phyloP scores from a whole-genome alignment of 2,888 invertebrate genomes.

The Ophraella communa region DNA sequence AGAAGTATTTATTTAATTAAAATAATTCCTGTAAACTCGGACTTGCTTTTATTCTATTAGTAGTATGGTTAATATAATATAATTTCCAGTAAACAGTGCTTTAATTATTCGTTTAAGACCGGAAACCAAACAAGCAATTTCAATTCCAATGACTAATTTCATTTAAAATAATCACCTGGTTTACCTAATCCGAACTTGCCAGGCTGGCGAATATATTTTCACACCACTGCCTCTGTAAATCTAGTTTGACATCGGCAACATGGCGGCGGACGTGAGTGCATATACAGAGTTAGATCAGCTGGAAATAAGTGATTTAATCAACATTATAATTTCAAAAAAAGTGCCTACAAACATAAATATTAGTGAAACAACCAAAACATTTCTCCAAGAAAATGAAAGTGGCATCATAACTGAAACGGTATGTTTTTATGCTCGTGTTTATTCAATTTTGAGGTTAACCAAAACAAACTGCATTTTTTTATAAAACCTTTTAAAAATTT shows the following conservation, averaged over 20 bases:
- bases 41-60: no score
- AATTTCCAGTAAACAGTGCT: no score
- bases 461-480: background rate
- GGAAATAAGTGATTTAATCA: slow-evolving; percentile 7
- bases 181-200: background rate
- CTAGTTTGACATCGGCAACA: slow-evolving; percentile 4
- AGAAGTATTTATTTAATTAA: no score
- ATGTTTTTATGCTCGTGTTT: background rate
- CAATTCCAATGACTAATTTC: background rate
- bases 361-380: background rate
- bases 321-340: slow-evolving; percentile 1
- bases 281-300: slow-evolving; percentile 3
- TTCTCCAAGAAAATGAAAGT: background rate
- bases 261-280: background rate
- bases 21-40: no score
- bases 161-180: background rate
- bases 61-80: no score
- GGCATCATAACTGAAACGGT: background rate
- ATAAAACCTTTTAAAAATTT: background rate
- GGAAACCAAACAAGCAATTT: background rate
- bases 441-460: slow-evolving; percentile 5
- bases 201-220: background rate
- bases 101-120: background rate
- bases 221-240: background rate
- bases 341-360: background rate